phyloP scores from a whole-genome alignment of 2,113 vertebrate species.

The Prinia subflava region DNA sequence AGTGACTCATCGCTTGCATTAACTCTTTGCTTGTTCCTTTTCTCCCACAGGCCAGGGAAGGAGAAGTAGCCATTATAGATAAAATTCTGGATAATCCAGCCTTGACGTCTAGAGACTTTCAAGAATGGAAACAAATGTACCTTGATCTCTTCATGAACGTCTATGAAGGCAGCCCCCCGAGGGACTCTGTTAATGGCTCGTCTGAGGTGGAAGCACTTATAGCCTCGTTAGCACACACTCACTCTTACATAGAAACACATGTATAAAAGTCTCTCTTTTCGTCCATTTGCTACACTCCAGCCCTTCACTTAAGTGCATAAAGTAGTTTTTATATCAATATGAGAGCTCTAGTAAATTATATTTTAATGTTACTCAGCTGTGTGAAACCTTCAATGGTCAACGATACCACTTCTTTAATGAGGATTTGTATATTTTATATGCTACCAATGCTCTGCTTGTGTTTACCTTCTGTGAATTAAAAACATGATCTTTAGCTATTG shows the following conservation, averaged over 20 bases:
- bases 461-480: slow-evolving; percentile 71
- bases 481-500: slow-evolving; percentile 56
- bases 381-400: slow-evolving; percentile 66
- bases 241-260: slow-evolving; percentile 98
- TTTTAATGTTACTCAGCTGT: slow-evolving; percentile 73
- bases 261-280: slow-evolving; percentile 78
- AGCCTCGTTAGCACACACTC: slow-evolving; percentile 89
- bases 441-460: slow-evolving; percentile 67
- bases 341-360: slow-evolving; percentile 70
- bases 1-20: not conserved
- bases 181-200: slow-evolving; percentile 73
- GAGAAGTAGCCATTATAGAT: slow-evolving; percentile 95
- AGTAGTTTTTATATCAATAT: slow-evolving; percentile 72
- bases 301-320: slow-evolving; percentile 55
- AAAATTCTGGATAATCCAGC: slow-evolving; percentile 91
- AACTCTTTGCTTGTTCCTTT: slow-evolving; percentile 70
- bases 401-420: slow-evolving; percentile 66
- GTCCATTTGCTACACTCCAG: slow-evolving; percentile 33
- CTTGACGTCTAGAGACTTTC: slow-evolving; percentile 94
- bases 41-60: slow-evolving; percentile 93
- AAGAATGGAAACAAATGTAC: slow-evolving; percentile 96
- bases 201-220: slow-evolving; percentile 82
- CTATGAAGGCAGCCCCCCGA: slow-evolving; percentile 70
- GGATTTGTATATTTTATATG: slow-evolving; percentile 79
- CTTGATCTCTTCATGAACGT: slow-evolving; percentile 88